Percentiles rank a stretch among this genome's conserved stretches.
These are phyloP conservation scores for Oryzias celebensis DNA, from an alignment of 2,113 vertebrate genomes.

Conservation along the genomic window DNA sequence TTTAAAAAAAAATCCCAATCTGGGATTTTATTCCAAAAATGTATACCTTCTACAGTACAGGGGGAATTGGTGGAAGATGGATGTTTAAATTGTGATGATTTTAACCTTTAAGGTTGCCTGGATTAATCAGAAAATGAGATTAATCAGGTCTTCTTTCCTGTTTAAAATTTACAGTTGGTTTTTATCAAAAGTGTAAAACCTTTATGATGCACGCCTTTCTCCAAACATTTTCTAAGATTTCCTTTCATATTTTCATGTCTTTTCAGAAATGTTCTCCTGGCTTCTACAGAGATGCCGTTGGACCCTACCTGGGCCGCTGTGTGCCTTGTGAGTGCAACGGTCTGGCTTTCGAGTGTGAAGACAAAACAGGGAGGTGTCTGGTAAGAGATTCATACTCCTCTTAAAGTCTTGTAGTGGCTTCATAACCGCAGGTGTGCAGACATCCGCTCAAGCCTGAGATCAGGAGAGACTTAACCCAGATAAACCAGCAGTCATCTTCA, in stretches of 20 bases:
- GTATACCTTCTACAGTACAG: no score
- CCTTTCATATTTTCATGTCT: constrained; percentile 3
- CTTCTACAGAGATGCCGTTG: constrained; percentile 81
- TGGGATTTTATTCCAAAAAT: no score
- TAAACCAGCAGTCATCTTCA: constrained; percentile 14
- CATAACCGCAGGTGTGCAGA: not conserved
- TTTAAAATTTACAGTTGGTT: no score
- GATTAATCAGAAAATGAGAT: no score
- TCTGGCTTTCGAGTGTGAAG: constrained; percentile 84
- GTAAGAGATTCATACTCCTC: constrained; percentile 75
- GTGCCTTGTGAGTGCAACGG: constrained; percentile 87
- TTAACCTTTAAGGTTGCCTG: no score
- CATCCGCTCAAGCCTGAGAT: not conserved
- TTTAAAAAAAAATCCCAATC: no score
- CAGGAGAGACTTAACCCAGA: not conserved
- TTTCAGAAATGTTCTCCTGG: constrained; percentile 85
- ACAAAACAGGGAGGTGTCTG: constrained; percentile 85
- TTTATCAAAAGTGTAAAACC: no score
- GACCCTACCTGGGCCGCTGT: constrained; percentile 76
- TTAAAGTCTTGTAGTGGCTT: not conserved
- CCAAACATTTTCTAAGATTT: not conserved
- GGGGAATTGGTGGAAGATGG: no score
- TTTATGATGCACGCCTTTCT: no score
- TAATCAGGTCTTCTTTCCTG: no score
- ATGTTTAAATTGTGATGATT: no score